Conservation (phyloP, 2,113 vertebrate genomes). For the Phaethornis superciliosus region DNA sequence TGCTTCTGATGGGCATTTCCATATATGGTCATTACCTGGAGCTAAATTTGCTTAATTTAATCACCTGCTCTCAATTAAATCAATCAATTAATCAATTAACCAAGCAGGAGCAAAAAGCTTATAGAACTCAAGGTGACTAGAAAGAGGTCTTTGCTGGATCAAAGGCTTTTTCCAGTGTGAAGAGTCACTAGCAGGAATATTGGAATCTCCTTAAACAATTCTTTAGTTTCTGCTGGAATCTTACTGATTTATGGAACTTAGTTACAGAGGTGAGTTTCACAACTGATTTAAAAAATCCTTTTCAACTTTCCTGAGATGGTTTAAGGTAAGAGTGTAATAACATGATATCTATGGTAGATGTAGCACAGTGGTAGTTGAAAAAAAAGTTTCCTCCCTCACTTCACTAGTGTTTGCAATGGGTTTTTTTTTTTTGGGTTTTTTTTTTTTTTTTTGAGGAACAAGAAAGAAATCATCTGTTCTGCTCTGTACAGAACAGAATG, state of each 20-base stretch:
- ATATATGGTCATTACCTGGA: neutral
- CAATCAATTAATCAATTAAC: neutral
- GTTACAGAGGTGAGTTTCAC: neutral
- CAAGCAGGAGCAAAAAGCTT: neutral
- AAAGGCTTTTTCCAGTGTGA: accelerated
- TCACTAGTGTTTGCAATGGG: neutral
- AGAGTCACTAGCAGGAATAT: neutral
- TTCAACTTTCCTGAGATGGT: neutral
- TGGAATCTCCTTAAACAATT: accelerated
- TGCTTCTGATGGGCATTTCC: neutral
- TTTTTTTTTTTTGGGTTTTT: neutral
- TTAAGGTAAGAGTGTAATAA: neutral
- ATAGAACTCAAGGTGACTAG: neutral
- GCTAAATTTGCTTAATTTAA: neutral
- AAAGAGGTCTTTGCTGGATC: accelerated
- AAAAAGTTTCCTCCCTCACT: neutral
- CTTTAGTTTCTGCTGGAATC: neutral
- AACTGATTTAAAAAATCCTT: neutral
- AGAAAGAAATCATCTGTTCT: neutral
- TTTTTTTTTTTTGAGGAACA: neutral
- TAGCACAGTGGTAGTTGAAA: neutral
- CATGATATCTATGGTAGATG: accelerated
- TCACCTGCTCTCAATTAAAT: neutral
- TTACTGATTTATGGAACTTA: neutral
- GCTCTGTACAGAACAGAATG: neutral